Conservation (phyloP, 2,888 invertebrate genomes). For the Luperina nickerlii region DNA sequence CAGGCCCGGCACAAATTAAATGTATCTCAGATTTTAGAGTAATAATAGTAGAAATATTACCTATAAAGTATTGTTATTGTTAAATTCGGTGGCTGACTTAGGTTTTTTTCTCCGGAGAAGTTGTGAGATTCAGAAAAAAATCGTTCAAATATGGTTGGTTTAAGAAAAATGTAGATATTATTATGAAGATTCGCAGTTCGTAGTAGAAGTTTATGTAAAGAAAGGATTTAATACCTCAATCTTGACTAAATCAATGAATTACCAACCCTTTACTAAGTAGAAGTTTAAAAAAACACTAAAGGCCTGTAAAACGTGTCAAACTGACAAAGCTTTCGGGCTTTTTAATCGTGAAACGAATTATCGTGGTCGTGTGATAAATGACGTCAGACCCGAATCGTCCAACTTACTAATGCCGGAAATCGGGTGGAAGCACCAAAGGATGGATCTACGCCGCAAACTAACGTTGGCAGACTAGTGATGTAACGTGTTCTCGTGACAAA, state of each 20-base stretch:
- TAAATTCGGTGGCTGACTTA: not conserved
- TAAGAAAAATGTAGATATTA: not conserved
- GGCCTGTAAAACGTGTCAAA: slow-evolving; percentile 11
- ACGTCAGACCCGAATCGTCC: slow-evolving; percentile 46
- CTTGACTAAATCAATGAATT: not conserved
- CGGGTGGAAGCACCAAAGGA: slow-evolving; percentile 59
- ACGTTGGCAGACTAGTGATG: slow-evolving; percentile 43
- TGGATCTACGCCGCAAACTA: slow-evolving; percentile 58
- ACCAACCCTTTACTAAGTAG: not conserved
- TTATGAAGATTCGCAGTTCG: not conserved
- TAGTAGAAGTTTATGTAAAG: not conserved
- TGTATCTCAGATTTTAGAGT: not conserved
- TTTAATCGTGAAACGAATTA: slow-evolving; percentile 59
- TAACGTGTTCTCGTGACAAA: slow-evolving; percentile 63
- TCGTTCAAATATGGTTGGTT: not conserved
- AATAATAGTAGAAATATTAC: not conserved
- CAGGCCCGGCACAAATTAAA: not conserved
- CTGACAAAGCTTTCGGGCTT: slow-evolving; percentile 33
- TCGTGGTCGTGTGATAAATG: slow-evolving; percentile 58
- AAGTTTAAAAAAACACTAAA: slow-evolving; percentile 14
- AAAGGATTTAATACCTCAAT: too few relatives aligned
- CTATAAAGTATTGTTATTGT: too few relatives aligned
- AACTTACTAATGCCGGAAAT: slow-evolving; percentile 62
- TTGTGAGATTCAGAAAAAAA: not conserved
- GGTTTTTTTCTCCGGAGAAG: not conserved